Percentiles rank a stretch among this genome's conserved stretches.
Evolutionary conservation across 2,797 vertebrate species (phyloP).

Genomic region (Sebastes taczanowskii): DNA sequence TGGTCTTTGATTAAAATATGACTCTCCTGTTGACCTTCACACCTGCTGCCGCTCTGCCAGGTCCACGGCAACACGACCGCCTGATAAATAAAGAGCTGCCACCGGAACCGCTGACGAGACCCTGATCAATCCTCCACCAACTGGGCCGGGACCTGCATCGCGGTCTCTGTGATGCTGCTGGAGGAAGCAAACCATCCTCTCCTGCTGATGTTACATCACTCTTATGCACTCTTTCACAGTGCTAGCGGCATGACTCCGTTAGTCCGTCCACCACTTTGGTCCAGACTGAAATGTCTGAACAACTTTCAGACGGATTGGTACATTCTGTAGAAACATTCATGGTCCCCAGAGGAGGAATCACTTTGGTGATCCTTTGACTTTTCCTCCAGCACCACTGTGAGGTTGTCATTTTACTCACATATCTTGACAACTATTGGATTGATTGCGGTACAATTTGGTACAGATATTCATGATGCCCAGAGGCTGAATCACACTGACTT

Average conservation of each 20-base stretch:
- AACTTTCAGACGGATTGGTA: no score
- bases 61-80: conserved; percentile 41
- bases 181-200: neutral
- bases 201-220: neutral
- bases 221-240: neutral
- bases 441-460: no score
- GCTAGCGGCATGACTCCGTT: neutral
- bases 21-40: conserved; percentile 77
- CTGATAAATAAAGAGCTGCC: conserved; percentile 64
- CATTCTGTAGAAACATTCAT: no score
- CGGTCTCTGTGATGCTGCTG: neutral
- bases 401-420: no score
- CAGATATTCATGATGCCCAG: rapidly evolving
- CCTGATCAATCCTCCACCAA: conserved; percentile 56
- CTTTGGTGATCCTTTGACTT: no score
- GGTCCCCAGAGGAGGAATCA: no score
- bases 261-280: no score
- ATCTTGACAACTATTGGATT: neutral
- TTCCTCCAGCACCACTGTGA: rapidly evolving
- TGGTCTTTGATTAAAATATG: conserved; percentile 81
- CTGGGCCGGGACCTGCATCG: neutral
- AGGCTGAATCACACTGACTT: no score
- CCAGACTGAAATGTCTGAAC: no score
- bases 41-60: conserved; percentile 70
- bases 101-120: conserved; percentile 58